Evolutionary conservation across 2,888 invertebrate genomes (phyloP).

Genomic region (Dioctria rufipes): DNA sequence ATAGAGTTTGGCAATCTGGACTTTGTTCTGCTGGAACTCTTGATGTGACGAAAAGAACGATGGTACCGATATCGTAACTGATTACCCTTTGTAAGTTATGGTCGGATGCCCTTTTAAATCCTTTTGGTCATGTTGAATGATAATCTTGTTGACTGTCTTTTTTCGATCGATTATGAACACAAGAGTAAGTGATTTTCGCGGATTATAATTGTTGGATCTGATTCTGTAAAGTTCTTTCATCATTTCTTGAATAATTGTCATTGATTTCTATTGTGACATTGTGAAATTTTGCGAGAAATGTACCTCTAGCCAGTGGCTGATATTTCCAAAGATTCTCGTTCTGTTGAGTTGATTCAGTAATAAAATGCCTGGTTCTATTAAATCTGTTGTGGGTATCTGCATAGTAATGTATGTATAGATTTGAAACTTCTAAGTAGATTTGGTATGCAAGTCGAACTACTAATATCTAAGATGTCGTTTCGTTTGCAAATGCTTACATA

Average conservation of each 20-base stretch:
- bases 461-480: neutral
- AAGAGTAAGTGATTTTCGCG: neutral
- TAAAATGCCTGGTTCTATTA: neutral
- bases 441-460: neutral
- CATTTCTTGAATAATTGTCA: slow-evolving; percentile 51
- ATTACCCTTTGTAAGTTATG: too few species aligned
- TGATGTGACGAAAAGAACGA: too few species aligned
- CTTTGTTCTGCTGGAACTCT: too few species aligned
- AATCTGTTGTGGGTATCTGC: neutral
- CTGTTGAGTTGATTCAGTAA: neutral
- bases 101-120: too few species aligned
- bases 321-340: neutral
- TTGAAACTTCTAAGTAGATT: neutral
- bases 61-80: too few species aligned
- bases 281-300: neutral
- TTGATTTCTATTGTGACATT: neutral
- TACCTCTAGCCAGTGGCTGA: neutral
- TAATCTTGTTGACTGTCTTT: too few species aligned
- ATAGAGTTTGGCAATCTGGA: too few species aligned
- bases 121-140: too few species aligned
- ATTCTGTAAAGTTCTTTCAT: slow-evolving; percentile 52
- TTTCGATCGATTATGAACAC: too few species aligned
- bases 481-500: neutral
- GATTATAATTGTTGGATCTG: slow-evolving; percentile 39
- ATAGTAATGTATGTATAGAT: neutral